Conservation (phyloP, 2,797 vertebrate genomes). For the Huso huso region DNA sequence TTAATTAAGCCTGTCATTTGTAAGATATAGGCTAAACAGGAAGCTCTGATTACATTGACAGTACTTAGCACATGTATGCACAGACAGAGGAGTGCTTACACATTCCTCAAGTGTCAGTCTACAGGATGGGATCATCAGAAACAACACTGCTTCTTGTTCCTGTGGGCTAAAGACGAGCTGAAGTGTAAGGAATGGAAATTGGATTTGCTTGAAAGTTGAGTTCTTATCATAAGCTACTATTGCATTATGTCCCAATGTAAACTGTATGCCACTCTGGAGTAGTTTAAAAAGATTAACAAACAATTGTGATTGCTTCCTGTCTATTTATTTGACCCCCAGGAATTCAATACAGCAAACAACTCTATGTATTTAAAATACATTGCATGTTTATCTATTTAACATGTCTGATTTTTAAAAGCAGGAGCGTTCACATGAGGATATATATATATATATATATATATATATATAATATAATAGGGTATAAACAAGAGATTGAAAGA, state of each 20-base stretch:
- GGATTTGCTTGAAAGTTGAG: neutral
- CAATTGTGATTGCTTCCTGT: neutral
- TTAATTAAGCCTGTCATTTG: neutral
- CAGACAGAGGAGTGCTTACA: neutral
- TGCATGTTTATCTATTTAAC: neutral
- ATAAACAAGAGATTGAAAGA: too few relatives aligned
- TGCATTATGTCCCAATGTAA: neutral
- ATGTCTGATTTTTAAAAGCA: too few relatives aligned
- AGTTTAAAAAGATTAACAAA: neutral
- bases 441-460: too few relatives aligned
- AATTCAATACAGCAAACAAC: neutral
- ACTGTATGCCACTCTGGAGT: neutral
- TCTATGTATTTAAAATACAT: neutral
- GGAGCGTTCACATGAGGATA: too few relatives aligned
- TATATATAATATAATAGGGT: too few relatives aligned
- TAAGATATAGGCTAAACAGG: neutral
- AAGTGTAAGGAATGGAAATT: neutral
- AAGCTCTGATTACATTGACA: neutral
- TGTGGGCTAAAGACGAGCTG: neutral
- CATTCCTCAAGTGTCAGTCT: neutral
- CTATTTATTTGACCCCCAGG: too few relatives aligned
- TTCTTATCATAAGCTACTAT: neutral
- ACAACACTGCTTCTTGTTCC: neutral
- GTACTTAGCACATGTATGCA: neutral
- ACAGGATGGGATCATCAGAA: neutral